A percentile compares a stretch with the other conserved stretches of the same genome.
Conservation (phyloP, 1,140 invertebrate species). For the Trichonephila clavipes region DNA sequence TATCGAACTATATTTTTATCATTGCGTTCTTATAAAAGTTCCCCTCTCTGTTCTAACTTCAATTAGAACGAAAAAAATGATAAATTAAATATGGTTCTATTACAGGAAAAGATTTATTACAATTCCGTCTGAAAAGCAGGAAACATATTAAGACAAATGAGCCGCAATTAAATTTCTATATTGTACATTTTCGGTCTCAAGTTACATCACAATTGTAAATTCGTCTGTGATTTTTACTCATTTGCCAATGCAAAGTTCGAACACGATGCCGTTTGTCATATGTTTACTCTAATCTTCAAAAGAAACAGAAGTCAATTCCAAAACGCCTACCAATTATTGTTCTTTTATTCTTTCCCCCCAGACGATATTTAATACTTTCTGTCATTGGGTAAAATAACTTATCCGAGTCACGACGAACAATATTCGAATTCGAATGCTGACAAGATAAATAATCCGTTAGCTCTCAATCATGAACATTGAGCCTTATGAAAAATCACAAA, state of each 20-base stretch:
- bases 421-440: neutral
- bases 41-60: too few relatives aligned
- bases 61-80: too few relatives aligned
- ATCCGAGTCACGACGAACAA: slow-evolving; percentile 26
- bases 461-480: neutral
- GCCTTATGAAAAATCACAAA: slow-evolving; percentile 26
- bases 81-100: too few relatives aligned
- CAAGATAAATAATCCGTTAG: slow-evolving; percentile 33
- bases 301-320: slow-evolving; percentile 13
- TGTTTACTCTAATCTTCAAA: neutral
- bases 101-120: neutral
- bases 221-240: neutral
- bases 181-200: neutral
- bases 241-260: neutral
- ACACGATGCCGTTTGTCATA: neutral
- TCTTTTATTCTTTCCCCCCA: neutral
- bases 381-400: neutral
- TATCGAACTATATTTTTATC: too few relatives aligned
- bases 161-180: neutral
- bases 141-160: neutral
- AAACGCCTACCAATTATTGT: neutral
- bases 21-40: too few relatives aligned
- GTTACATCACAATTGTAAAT: neutral
- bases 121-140: neutral
- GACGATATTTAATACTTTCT: neutral